Conservation (phyloP, 2,888 invertebrate genomes). For the Antheraea yamamai region DNA sequence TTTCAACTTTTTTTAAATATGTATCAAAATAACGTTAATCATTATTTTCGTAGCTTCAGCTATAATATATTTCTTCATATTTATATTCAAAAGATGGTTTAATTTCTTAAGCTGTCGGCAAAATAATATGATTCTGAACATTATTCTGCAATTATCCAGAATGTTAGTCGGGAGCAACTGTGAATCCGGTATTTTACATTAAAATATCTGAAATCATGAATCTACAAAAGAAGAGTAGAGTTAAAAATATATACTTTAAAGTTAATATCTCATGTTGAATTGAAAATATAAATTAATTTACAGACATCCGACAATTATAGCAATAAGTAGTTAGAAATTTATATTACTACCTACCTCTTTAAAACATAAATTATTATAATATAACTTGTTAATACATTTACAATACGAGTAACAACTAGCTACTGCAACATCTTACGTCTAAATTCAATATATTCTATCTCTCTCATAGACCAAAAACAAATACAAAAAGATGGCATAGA, state of each 20-base stretch:
- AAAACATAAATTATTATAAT: background rate
- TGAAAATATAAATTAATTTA: background rate
- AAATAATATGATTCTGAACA: background rate
- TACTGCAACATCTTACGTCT: slow-evolving; percentile 21
- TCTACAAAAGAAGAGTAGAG: background rate
- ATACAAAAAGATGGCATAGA: background rate
- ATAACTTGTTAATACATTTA: slow-evolving; percentile 11
- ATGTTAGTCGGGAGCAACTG: background rate
- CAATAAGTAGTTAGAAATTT: background rate
- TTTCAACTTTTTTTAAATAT: background rate
- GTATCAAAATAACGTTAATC: background rate
- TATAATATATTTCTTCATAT: background rate
- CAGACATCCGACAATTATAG: background rate
- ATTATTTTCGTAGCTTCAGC: background rate
- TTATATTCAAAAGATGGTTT: background rate
- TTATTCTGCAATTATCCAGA: background rate
- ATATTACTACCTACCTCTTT: background rate
- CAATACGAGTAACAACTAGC: slow-evolving; percentile 16
- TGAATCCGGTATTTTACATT: background rate
- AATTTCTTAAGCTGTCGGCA: background rate
- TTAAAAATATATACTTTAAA: background rate
- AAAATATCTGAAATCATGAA: background rate
- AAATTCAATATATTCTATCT: background rate
- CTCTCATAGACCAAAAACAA: background rate
- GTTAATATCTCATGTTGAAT: background rate